Conservation (phyloP, 2,113 vertebrate genomes). For the Gadus chalcogrammus region DNA sequence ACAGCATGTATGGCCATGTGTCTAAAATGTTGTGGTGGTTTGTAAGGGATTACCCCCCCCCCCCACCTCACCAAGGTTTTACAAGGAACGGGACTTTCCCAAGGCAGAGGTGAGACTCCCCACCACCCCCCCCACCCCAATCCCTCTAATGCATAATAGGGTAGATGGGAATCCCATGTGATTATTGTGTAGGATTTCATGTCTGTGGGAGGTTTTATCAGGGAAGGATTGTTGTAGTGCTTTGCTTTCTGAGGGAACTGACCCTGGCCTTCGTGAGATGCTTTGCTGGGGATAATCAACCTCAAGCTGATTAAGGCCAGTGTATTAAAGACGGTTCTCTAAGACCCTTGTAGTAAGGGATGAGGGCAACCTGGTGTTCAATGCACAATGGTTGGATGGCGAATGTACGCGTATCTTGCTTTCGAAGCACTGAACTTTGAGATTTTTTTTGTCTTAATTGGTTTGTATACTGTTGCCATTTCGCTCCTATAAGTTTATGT, state of each 20-base stretch:
- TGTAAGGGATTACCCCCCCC: conserved; percentile 35
- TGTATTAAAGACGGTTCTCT: conserved; percentile 32
- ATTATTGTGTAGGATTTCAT: conserved; percentile 47
- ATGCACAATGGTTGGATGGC: no score
- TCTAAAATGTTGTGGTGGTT: conserved; percentile 4
- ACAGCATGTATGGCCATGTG: background rate
- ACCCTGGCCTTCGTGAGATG: conserved; percentile 33
- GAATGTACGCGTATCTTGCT: no score
- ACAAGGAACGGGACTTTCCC: background rate
- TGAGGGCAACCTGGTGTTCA: background rate
- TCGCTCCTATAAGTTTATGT: no score
- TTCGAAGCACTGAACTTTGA: no score
- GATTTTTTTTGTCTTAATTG: no score
- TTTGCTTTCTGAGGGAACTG: conserved; percentile 31
- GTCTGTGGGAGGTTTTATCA: conserved; percentile 44
- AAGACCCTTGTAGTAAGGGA: conserved; percentile 20
- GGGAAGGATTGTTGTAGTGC: conserved; percentile 29
- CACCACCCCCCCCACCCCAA: conserved; percentile 29
- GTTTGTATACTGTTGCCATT: no score
- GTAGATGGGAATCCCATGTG: conserved; percentile 54
- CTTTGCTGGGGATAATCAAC: conserved; percentile 68
- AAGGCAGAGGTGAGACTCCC: conserved; percentile 30
- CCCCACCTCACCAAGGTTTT: conserved; percentile 1
- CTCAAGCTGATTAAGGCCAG: conserved; percentile 52
- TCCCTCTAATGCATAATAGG: conserved; percentile 17